Percentiles rank a stretch among this genome's conserved stretches.
Evolutionary conservation across 1,140 invertebrate species (phyloP).

Genomic region (Caenorhabditis remanei): DNA sequence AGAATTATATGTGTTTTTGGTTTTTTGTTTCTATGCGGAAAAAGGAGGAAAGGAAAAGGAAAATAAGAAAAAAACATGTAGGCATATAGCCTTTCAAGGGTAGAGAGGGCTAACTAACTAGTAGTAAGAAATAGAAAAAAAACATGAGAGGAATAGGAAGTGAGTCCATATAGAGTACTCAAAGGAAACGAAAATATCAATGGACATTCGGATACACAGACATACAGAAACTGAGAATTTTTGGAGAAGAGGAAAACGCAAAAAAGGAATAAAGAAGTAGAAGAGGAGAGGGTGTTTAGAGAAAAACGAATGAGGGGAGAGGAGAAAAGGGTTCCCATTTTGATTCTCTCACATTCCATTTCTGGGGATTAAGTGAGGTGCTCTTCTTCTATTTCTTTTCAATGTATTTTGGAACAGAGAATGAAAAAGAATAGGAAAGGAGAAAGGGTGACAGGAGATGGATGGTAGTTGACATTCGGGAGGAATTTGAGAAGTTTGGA

Average conservation of each 20-base stretch:
- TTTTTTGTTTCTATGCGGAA: too few species aligned
- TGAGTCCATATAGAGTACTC: neutral
- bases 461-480: slow-evolving; percentile 21
- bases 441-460: neutral
- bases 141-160: neutral
- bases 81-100: neutral
- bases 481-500: neutral
- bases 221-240: neutral
- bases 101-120: neutral
- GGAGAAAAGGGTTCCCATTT: slow-evolving; percentile 4
- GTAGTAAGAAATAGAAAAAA: neutral
- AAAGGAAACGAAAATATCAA: neutral
- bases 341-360: neutral
- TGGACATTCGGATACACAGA: neutral
- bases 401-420: neutral
- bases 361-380: slow-evolving; percentile 37
- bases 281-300: neutral
- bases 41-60: too few species aligned
- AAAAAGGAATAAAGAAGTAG: neutral
- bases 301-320: neutral
- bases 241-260: neutral
- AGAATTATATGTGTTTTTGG: too few species aligned
- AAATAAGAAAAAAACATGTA: neutral
- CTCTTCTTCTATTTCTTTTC: neutral
- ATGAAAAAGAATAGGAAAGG: neutral